Evolutionary conservation across 2,888 invertebrate species (phyloP), one percentile per base, ranked within the genome.

Genomic region (Tenthredo amoena): DNA sequence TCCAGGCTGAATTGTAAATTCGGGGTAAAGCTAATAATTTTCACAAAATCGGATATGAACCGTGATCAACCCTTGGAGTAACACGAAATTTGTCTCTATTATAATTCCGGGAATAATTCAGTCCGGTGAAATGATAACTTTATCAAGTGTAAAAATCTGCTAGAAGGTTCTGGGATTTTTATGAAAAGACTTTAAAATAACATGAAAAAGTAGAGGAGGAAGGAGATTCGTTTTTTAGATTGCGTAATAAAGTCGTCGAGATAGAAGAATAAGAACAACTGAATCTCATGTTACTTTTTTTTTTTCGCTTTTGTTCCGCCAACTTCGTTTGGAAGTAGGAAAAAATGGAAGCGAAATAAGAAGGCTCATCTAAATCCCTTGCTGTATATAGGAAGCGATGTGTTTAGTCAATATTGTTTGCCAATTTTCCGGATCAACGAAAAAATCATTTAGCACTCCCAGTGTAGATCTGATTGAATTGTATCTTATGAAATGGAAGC

Each of bases 351-450:
- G 12, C 15, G 37, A 26, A 81, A 40, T 58, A 43, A 40, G 81
- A 12, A 40, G 50, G 40, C 37, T 81, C 62, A 40, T 40, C 40
- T 62, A 62, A 21, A 62, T 62, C 21, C 26, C 26, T 15, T 12
- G 21, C n/a, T n/a, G 10, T 26, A 37, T 12, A n/a, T 58, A 31
- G 18, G 72, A 74, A 37, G 18, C 40, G 40, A 34, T 34, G 31
- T 34, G 31, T 26, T 47, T 55, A 76, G 31, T 55, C 55, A 18
- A 77, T 77, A 77, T 77, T 77, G 21, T 77, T 55, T 55, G 18
- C 21, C 77, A 18, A 40, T 77, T 77, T 77, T 55, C 55, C 77
- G 77, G 47, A 77, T 50, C 50, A 77, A 77, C 18, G 50, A 77
- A 31, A 77, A 12, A 50, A 77, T 31, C 34, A 47, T 12, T 77